phyloP scores from a whole-genome alignment of 2,113 vertebrate genomes.

The Antechinus stuartii region DNA sequence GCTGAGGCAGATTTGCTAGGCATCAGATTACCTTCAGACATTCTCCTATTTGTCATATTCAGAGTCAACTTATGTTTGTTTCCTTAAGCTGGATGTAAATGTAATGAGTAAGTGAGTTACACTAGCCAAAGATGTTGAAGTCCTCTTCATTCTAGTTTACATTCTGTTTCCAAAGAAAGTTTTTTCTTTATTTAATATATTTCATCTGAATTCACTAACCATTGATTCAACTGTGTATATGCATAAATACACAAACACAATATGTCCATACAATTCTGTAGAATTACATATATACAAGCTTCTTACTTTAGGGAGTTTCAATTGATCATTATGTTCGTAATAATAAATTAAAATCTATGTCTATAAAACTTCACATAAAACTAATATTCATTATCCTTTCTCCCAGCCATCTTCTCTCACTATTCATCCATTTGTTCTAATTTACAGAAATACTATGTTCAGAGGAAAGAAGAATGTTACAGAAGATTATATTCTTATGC shows the following conservation, averaged over 20 bases:
- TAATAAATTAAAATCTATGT: accelerated
- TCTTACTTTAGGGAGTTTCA: background rate
- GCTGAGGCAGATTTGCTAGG: background rate
- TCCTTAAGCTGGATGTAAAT: constrained; percentile 34
- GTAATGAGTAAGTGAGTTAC: constrained; percentile 23
- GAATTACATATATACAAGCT: accelerated
- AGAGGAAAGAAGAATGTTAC: no score
- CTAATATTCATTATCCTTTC: no score
- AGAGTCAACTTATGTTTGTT: constrained; percentile 41
- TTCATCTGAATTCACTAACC: constrained; percentile 26
- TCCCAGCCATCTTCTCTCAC: background rate
- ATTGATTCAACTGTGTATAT: background rate
- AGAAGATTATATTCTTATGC: no score
- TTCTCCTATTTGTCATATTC: constrained; percentile 29
- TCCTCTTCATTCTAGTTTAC: constrained; percentile 22
- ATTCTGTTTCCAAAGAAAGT: constrained; percentile 15
- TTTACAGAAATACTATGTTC: no score
- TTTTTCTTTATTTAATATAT: background rate
- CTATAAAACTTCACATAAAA: background rate
- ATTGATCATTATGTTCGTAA: accelerated
- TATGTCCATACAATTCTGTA: accelerated
- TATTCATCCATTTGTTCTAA: no score
- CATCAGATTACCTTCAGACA: background rate
- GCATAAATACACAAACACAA: background rate
- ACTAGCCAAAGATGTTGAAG: background rate